phyloP scores from a whole-genome alignment of 2,113 vertebrate species.

The Platycercus adscitus region DNA sequence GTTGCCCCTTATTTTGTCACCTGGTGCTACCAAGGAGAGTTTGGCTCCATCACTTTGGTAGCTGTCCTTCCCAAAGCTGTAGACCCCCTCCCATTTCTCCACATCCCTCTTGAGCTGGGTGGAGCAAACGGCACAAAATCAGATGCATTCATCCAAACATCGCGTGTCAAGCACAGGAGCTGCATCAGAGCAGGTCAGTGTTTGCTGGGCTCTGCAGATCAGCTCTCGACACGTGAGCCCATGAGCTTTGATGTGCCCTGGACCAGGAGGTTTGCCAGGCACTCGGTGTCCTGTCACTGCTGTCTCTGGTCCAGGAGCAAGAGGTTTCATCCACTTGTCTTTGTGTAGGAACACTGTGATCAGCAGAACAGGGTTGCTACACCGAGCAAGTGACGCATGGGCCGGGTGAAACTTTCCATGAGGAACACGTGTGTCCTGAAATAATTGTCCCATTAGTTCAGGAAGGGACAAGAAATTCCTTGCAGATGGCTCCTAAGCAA shows the following conservation, averaged over 20 bases:
- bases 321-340: background rate
- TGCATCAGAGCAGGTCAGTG: background rate
- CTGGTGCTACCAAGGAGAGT: background rate
- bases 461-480: constrained; percentile 43
- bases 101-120: background rate
- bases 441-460: constrained; percentile 56
- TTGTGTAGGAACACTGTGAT: background rate
- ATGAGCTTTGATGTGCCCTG: background rate
- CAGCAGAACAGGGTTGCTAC: background rate
- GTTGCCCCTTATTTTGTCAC: background rate
- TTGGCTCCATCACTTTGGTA: background rate
- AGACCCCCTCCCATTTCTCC: background rate
- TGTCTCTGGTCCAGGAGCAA: background rate
- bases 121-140: background rate
- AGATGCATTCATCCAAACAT: background rate
- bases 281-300: background rate
- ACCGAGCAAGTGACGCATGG: background rate
- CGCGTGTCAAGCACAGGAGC: fast-evolving
- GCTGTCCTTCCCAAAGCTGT: background rate
- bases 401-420: constrained; percentile 42
- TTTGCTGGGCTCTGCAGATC: background rate
- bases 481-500: constrained; percentile 1
- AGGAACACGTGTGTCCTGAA: background rate
- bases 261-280: background rate
- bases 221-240: background rate